A percentile compares a stretch with the other conserved stretches of the same genome.
phyloP scores from a whole-genome alignment of 1,140 invertebrate species.

The Sarcophaga peregrina region DNA sequence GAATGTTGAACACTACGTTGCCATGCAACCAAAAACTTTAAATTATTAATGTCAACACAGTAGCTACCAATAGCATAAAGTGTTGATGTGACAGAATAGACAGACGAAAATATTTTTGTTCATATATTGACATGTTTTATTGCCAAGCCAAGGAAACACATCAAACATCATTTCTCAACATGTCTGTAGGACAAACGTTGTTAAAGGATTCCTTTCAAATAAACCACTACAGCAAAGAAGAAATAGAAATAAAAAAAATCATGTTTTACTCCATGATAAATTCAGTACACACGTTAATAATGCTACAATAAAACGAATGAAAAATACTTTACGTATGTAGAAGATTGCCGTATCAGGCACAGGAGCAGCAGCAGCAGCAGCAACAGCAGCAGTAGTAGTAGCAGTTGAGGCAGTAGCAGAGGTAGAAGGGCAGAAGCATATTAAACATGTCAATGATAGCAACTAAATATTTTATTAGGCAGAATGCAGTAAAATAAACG shows the following conservation, averaged over 20 bases:
- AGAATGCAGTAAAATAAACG: constrained; percentile 41
- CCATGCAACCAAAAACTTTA: constrained; percentile 13
- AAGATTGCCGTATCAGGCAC: not conserved
- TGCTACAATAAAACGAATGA: not conserved
- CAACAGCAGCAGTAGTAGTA: not conserved
- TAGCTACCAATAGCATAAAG: not conserved
- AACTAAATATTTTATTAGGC: constrained; percentile 42
- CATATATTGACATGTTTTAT: constrained; percentile 14
- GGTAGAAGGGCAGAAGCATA: not conserved
- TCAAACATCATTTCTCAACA: not conserved
- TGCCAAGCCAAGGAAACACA: not conserved
- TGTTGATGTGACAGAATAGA: constrained; percentile 3
- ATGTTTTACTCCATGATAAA: not conserved
- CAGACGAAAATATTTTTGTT: not conserved
- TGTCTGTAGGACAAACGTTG: constrained; percentile 23
- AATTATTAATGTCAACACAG: constrained; percentile 19
- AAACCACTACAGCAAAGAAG: not conserved
- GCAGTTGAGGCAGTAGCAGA: not conserved
- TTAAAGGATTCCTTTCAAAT: not conserved
- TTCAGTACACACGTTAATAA: not conserved
- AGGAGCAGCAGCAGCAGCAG: not conserved
- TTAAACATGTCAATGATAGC: constrained; percentile 28
- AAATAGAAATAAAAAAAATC: not conserved
- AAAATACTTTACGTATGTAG: not conserved
- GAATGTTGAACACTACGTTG: not conserved